These are phyloP conservation scores for Lamprologus sp. DNA, from an alignment of 2,113 vertebrate species.

Conservation along the genomic window DNA sequence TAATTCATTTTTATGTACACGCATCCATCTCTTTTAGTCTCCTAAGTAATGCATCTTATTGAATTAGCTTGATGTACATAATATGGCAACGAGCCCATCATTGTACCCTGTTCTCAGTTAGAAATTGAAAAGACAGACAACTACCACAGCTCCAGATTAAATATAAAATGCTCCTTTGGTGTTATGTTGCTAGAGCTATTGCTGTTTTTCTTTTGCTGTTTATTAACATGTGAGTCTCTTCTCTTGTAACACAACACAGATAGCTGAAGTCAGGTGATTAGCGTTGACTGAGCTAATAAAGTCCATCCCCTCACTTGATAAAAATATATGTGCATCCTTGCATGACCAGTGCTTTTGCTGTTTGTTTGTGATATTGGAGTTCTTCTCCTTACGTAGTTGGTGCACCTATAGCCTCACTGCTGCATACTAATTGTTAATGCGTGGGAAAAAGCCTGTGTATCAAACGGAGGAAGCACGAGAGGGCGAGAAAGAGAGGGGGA, in stretches of 20 bases:
- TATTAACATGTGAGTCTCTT: not conserved
- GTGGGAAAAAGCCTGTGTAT: slow-evolving; percentile 48
- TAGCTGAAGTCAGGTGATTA: not conserved
- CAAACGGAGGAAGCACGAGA: slow-evolving; percentile 11
- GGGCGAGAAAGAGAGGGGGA: not conserved
- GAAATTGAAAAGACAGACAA: not conserved
- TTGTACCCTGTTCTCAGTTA: not conserved
- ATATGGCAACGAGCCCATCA: not conserved
- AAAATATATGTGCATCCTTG: not conserved
- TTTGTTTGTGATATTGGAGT: slow-evolving; percentile 16
- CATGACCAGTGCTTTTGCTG: not conserved
- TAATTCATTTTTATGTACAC: not conserved
- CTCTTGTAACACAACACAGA: not conserved
- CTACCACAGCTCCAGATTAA: not conserved
- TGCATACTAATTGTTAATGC: slow-evolving; percentile 51
- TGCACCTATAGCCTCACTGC: not conserved
- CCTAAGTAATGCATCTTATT: not conserved
- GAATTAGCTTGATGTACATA: not conserved
- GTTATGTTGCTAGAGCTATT: not conserved
- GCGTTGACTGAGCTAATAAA: not conserved
- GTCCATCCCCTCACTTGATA: not conserved
- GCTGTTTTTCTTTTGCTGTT: not conserved
- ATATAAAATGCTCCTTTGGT: not conserved
- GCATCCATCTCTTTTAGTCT: not conserved
- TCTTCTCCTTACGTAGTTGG: slow-evolving; percentile 17